Evolutionary conservation across 2,888 invertebrate genomes (phyloP), one percentile per base, ranked within the genome.

Genomic region (Trissolcus japonicus): DNA sequence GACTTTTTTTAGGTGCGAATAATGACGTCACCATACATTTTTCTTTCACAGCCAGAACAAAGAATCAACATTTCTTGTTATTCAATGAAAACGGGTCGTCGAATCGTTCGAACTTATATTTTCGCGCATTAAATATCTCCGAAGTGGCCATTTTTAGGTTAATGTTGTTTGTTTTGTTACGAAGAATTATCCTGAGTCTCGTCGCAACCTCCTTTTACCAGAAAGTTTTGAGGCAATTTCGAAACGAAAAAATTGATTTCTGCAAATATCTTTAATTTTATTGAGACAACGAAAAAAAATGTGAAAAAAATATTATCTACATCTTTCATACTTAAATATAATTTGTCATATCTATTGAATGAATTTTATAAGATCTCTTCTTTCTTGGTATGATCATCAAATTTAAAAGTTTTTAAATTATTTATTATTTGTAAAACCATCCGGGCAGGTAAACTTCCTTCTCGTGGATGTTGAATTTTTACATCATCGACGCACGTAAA

Each of bases 121-220:
- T 56, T 40, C 53, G 48, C 55, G 19, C 43, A 60, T 61, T 68
- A 53, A 51, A 53, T 51, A 51, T 17, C 61, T 1, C 35, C 9
- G 35, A 17, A 19, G 3, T 9, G 29, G 29, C 35, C 9, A 25
- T 61, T 59, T 56, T 56, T 53, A 46, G 71, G 71, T 72, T 72
- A 72, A 72, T 41, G 46, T 19, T 72, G 16, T 53, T 72, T 56
- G 40, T 59, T 59, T 63, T 59, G 63, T 63, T 59, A 48, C 29
- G 19, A 21, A 41, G 17, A 51, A 17, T 51, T 16, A 16, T n/a
- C 29, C 40, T n/a, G 21, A 25, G 25, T 25, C 25, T 25, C 51
- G 50, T 51, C 56, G 13, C 63, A 72, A 63, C 71, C 71, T 72
- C 53, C 63, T 72, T 72, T 72, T 72, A 40, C 57, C 59, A 19